Evolutionary conservation across 2,888 invertebrate genomes (phyloP), one percentile per base, ranked within the genome.

Genomic region (Lamproptera curius): DNA sequence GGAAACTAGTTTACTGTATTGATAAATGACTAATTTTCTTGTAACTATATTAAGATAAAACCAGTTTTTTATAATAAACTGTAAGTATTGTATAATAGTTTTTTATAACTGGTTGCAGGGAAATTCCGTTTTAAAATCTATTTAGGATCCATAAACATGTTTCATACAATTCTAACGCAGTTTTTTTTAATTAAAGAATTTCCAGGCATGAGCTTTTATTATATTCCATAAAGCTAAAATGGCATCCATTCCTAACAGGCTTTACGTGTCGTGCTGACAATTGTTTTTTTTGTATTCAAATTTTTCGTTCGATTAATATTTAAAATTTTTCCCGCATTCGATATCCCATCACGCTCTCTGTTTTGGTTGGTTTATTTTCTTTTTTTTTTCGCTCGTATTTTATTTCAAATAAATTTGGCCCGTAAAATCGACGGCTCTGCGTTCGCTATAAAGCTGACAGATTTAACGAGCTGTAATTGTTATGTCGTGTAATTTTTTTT

Each of bases 371-470:
- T 20, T 20, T 20, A 20, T 20, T 20, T 20, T 20, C 6, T 5
- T 20, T 20, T 20, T 20, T n/a, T n/a, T n/a, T n/a, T n/a, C n/a
- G n/a, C n/a, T n/a, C n/a, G n/a, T n/a, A n/a, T n/a, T n/a, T 46
- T 54, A 42, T 56, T 39, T 37, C 38, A 46, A 35, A 46, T 31
- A 17, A 46, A 46, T 41, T 46, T 20, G 14, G 14, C 41, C 15
- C 23, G 10, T 9, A 47, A 46, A 36, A 46, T 13, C 4, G 31
- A 37, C 20, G 28, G 14, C 41, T 46, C 17, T 11, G 20, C 17
- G 10, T 15, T 20, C 41, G 36, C 17, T 36, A 23, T 17, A 26
- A 11, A 36, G 15, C 26, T 14, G 37, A 37, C 36, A 28, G 46
- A 26, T 42, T 47, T 47, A 42, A 42, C 42, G 42, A 37, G 35